A percentile compares a stretch with the other conserved stretches of the same genome.
Conservation (phyloP, 2,888 invertebrate species). For the Adineta ricciae region DNA sequence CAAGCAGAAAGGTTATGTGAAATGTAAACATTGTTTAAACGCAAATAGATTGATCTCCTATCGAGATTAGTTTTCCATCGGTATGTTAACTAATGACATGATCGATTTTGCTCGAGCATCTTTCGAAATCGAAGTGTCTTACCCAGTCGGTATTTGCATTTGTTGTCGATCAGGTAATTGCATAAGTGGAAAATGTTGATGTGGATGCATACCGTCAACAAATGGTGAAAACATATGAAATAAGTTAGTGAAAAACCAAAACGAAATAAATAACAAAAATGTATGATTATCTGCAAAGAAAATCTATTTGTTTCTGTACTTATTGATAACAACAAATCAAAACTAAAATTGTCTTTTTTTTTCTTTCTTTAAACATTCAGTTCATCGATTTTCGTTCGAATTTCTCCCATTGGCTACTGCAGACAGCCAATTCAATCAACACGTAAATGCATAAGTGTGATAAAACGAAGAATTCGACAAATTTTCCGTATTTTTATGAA, state of each 20-base stretch:
- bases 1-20: not conserved
- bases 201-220: slow-evolving; percentile 17
- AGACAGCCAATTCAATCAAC: not conserved
- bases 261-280: not conserved
- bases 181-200: slow-evolving; percentile 22
- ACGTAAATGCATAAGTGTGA: not conserved
- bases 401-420: not conserved
- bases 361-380: slow-evolving; percentile 9
- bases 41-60: not conserved
- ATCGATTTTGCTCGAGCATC: too few relatives aligned
- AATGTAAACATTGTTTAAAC: not conserved
- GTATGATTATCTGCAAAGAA: not conserved
- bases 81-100: not conserved
- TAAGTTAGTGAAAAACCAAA: not conserved
- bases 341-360: not conserved
- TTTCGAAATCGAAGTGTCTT: not conserved
- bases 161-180: slow-evolving; percentile 5
- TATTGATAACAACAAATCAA: not conserved
- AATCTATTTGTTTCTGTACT: not conserved
- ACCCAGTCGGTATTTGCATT: not conserved
- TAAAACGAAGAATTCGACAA: not conserved
- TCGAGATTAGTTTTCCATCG: not conserved
- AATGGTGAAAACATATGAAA: not conserved
- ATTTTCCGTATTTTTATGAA: too few relatives aligned
- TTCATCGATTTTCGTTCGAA: not conserved